Base-by-base conservation (phyloP, 2,113 vertebrate genomes). In the Gorsachius goisagi region DNA sequence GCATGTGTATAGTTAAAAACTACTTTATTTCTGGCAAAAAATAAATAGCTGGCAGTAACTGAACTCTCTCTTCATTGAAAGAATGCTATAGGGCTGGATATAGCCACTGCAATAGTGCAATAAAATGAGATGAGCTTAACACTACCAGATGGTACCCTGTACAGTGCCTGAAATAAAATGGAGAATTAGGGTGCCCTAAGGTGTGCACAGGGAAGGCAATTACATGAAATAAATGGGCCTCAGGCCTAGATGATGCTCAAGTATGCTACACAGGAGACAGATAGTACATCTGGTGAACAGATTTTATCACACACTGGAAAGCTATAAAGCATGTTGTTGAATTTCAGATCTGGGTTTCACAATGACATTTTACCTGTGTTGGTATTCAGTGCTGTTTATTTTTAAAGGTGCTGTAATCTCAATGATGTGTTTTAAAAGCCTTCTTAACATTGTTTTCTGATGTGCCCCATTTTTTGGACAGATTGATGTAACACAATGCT, bases 181-280 rank as follows among this genome's bases (percentile, higher is more conserved):
- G 98, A 99, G 99, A 99, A 99, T 99, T 99, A 99, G 98, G 98
- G 98, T 98, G 99, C 99, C 99, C 99, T 97, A 98, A 99, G 99
- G 99, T 99, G 99, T 98, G 98, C 98, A 98, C 98, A 98, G 98
- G 98, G 99, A 99, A 98, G 98, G 99, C 99, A 99, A 99, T 99
- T 99, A 99, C 98, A 99, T 98, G 99, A 99, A 99, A 99, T 99
- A 99, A 99, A 99, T 99, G 99, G 98, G 98, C 99, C 98, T 98
- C 98, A 96, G 98, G 99, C 98, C 98, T 99, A 97, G 97, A 98
- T 98, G 98, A 98, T 98, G 98, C 98, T 98, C 98, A 98, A 97
- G 97, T 98, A 99, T 98, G 98, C 98, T 97, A 98, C 98, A 98
- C 98, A 97, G 97, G 98, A 98, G 98, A 98, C 97, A 98, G 98